These are phyloP conservation scores for Leptopilina drosophilae DNA, from an alignment of 2,888 invertebrate species.

Conservation along the genomic window DNA sequence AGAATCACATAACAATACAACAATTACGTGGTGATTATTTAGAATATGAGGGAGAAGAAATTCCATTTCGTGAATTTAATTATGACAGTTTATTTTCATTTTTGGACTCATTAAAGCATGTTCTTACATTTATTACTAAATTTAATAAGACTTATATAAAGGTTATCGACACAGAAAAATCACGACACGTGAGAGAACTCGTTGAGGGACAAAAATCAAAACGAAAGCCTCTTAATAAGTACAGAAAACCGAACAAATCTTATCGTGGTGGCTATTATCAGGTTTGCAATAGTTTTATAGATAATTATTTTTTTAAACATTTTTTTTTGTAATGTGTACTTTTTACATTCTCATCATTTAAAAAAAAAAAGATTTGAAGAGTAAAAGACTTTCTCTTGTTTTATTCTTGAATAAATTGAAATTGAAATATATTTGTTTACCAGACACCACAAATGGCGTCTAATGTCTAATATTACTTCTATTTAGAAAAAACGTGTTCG, in stretches of 20 bases:
- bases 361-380: too few relatives aligned
- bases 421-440: too few relatives aligned
- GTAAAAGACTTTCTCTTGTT: too few relatives aligned
- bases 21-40: neutral
- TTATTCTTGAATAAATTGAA: too few relatives aligned
- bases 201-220: slow-evolving; percentile 61
- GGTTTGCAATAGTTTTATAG: slow-evolving; percentile 17
- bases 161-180: slow-evolving; percentile 60
- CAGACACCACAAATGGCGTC: too few relatives aligned
- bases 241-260: neutral
- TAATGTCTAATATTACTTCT: too few relatives aligned
- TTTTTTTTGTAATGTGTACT: too few relatives aligned
- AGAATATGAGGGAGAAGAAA: neutral
- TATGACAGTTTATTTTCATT: neutral
- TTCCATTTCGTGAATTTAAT: slow-evolving; percentile 3
- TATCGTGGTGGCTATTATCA: slow-evolving; percentile 25
- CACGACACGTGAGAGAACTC: slow-evolving; percentile 63
- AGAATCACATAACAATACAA: neutral
- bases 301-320: neutral
- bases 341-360: too few relatives aligned
- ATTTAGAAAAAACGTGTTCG: too few relatives aligned
- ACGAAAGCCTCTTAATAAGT: neutral
- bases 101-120: slow-evolving; percentile 48
- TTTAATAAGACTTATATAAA: slow-evolving; percentile 43
- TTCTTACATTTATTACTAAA: neutral